Conservation (phyloP, 2,113 vertebrate species). For the Strigops habroptila region DNA sequence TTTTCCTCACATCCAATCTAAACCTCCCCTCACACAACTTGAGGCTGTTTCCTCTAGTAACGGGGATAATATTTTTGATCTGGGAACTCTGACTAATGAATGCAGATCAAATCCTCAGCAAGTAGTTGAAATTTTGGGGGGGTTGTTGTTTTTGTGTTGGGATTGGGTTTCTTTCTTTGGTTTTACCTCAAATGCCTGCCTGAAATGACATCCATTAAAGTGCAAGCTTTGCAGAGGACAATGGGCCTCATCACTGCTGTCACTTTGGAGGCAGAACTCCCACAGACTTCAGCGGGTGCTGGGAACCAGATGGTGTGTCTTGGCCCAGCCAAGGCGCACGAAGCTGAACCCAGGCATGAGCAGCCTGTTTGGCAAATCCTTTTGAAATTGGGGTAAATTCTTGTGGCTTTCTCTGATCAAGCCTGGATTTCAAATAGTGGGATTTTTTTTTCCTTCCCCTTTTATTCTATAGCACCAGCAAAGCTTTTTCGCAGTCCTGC, state of each 20-base stretch:
- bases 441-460: rapidly evolving
- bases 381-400: neutral
- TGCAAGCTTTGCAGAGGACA: slow-evolving; percentile 8
- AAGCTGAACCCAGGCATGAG: neutral
- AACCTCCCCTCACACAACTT: neutral
- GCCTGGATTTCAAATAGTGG: neutral
- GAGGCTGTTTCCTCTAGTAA: neutral
- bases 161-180: neutral
- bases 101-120: neutral
- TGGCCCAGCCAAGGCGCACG: neutral
- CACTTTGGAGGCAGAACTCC: slow-evolving; percentile 45
- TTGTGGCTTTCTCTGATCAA: neutral
- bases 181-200: slow-evolving; percentile 11
- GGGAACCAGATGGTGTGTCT: slow-evolving; percentile 15
- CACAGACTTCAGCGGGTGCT: neutral
- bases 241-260: neutral
- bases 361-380: neutral
- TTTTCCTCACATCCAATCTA: neutral
- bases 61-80: neutral
- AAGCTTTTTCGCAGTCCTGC: neutral
- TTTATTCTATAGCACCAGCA: neutral
- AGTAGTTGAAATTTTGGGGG: neutral
- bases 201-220: neutral
- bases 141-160: neutral
- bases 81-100: neutral